A percentile compares a stretch with the other conserved stretches of the same genome.
Evolutionary conservation across 2,888 invertebrate species (phyloP).

Genomic region (Dichetophora obliterata): DNA sequence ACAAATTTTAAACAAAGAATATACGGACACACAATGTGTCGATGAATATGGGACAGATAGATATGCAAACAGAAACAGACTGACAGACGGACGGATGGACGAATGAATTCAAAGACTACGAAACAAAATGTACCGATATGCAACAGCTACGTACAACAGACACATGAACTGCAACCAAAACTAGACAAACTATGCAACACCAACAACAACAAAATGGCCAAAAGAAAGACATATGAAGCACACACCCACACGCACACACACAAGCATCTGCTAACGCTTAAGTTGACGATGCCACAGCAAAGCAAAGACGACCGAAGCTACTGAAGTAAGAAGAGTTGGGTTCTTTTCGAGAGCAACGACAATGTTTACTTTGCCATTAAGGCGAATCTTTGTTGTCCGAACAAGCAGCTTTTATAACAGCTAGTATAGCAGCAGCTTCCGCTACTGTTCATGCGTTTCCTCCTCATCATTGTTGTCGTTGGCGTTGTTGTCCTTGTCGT

Average conservation of each 20-base stretch:
- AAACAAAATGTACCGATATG: constrained; percentile 8
- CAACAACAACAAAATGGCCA: not conserved
- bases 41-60: not conserved
- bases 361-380: constrained; percentile 38
- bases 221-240: not conserved
- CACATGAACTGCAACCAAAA: constrained; percentile 4
- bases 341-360: constrained; percentile 6
- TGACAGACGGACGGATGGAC: not conserved
- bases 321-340: not conserved
- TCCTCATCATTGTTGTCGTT: too few species aligned
- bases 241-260: not conserved
- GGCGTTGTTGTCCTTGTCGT: not conserved
- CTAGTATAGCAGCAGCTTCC: not conserved
- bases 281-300: not conserved
- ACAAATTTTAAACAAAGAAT: not conserved
- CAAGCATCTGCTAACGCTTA: not conserved
- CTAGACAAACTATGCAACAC: not conserved
- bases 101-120: not conserved
- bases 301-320: not conserved
- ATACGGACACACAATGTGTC: not conserved
- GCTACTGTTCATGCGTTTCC: not conserved
- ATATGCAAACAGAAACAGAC: not conserved
- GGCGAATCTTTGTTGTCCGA: constrained; percentile 34
- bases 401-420: not conserved
- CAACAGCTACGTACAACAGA: constrained; percentile 23